phyloP scores from a whole-genome alignment of 2,797 vertebrate species.

The Crenichthys baileyi region DNA sequence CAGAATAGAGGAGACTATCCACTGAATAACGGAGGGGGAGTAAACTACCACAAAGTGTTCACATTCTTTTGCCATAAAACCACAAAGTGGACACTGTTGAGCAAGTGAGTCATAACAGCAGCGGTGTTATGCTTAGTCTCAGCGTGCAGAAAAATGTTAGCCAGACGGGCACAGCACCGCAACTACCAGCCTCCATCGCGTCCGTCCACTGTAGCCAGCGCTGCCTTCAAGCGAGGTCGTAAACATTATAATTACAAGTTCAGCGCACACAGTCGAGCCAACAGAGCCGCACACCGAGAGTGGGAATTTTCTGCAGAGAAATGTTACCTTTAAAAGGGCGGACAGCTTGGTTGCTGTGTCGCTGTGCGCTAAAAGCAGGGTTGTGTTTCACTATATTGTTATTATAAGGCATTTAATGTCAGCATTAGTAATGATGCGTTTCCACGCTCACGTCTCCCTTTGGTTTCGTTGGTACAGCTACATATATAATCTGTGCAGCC shows the following conservation, averaged over 20 bases:
- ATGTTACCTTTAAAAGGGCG: constrained; percentile 60
- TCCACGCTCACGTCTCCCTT: neutral
- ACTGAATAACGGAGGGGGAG: constrained; percentile 39
- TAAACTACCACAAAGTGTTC: constrained; percentile 65
- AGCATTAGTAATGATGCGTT: constrained; percentile 21
- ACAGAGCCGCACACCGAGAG: constrained; percentile 52
- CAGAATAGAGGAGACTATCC: constrained; percentile 40
- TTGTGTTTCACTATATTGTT: constrained; percentile 46
- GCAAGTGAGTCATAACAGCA: constrained; percentile 78
- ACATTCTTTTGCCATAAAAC: constrained; percentile 78
- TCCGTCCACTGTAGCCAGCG: constrained; percentile 60
- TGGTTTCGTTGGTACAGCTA: constrained; percentile 8
- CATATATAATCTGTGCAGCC: neutral
- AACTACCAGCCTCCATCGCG: constrained; percentile 63
- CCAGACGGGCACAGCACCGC: constrained; percentile 72
- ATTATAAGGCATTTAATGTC: constrained; percentile 21
- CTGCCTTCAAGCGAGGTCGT: constrained; percentile 69
- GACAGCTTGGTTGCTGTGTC: constrained; percentile 50
- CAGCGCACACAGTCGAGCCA: constrained; percentile 60
- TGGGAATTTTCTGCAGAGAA: constrained; percentile 65
- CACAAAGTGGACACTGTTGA: constrained; percentile 82
- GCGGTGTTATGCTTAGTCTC: constrained; percentile 80
- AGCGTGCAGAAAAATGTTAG: constrained; percentile 77
- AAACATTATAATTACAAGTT: constrained; percentile 77
- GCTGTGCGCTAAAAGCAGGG: constrained; percentile 48